Evolutionary conservation across 1,140 invertebrate genomes (phyloP).

Genomic region (Lordiphosa collinella): DNA sequence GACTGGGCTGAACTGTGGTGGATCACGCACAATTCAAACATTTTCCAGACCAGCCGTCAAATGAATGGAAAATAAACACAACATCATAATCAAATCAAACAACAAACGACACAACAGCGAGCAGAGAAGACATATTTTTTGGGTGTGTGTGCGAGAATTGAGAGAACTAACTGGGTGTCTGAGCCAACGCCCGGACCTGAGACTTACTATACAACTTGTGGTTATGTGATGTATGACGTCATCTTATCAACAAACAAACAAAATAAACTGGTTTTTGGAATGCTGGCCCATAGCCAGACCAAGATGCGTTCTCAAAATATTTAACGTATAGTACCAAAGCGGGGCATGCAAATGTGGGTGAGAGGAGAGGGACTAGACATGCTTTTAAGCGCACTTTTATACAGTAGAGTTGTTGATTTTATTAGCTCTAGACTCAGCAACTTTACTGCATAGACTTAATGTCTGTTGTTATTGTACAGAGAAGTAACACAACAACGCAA

Average conservation of each 20-base stretch:
- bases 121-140: background rate
- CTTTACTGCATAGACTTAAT: background rate
- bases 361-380: background rate
- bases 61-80: conserved; percentile 58
- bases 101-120: background rate
- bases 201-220: conserved; percentile 48
- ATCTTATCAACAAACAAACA: conserved; percentile 19
- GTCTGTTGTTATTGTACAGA: conserved; percentile 20
- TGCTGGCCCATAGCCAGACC: conserved; percentile 13
- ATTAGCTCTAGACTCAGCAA: background rate
- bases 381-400: conserved; percentile 18
- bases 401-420: conserved; percentile 27
- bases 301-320: conserved; percentile 24
- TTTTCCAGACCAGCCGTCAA: conserved; percentile 27
- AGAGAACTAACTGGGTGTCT: conserved; percentile 9
- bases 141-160: conserved; percentile 5
- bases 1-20: conserved; percentile 10
- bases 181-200: conserved; percentile 51
- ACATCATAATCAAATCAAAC: conserved; percentile 67
- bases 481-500: conserved; percentile 58
- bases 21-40: conserved; percentile 30
- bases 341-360: conserved; percentile 37
- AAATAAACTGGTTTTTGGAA: conserved; percentile 54
- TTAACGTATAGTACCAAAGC: conserved; percentile 14
- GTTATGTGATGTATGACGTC: conserved; percentile 62